These are phyloP conservation scores for Pterois miles DNA, from an alignment of 2,797 vertebrate genomes.

Conservation along the genomic window DNA sequence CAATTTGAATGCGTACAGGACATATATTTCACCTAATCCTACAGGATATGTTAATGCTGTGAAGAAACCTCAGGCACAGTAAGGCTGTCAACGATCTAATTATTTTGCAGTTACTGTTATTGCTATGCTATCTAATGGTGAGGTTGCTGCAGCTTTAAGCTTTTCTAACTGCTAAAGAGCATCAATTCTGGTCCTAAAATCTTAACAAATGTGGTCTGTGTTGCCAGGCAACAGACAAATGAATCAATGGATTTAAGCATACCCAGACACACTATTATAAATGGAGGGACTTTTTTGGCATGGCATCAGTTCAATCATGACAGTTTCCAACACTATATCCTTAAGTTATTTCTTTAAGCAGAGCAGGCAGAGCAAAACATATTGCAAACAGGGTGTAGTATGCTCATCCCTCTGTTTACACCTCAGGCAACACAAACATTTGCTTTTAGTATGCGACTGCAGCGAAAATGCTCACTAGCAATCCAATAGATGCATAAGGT, in stretches of 20 bases:
- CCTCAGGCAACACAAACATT: slow-evolving; percentile 63
- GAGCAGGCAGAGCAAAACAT: slow-evolving; percentile 52
- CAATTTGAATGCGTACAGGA: slow-evolving; percentile 1
- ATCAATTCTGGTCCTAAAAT: slow-evolving; percentile 49
- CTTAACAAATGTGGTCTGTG: slow-evolving; percentile 60
- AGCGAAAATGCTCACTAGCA: slow-evolving; percentile 37
- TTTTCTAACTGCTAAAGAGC: slow-evolving; percentile 48
- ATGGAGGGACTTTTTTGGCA: slow-evolving; percentile 64
- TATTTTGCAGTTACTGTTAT: slow-evolving; percentile 19
- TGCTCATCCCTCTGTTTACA: slow-evolving; percentile 64
- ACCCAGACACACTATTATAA: slow-evolving; percentile 64
- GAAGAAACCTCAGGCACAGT: not conserved
- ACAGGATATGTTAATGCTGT: slow-evolving; percentile 10
- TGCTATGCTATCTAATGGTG: slow-evolving; percentile 15
- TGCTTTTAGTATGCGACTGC: slow-evolving; percentile 39
- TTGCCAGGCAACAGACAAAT: slow-evolving; percentile 76
- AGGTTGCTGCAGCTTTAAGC: slow-evolving; percentile 30
- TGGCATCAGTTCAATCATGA: slow-evolving; percentile 65
- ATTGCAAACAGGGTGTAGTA: slow-evolving; percentile 53
- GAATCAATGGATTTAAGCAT: slow-evolving; percentile 68
- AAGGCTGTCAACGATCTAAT: not conserved
- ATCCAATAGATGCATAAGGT: slow-evolving; percentile 30
- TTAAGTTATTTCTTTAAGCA: slow-evolving; percentile 55
- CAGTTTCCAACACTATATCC: slow-evolving; percentile 39
- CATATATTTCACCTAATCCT: not conserved